phyloP scores from a whole-genome alignment of 2,113 vertebrate genomes.

The Corynorhinus townsendii region DNA sequence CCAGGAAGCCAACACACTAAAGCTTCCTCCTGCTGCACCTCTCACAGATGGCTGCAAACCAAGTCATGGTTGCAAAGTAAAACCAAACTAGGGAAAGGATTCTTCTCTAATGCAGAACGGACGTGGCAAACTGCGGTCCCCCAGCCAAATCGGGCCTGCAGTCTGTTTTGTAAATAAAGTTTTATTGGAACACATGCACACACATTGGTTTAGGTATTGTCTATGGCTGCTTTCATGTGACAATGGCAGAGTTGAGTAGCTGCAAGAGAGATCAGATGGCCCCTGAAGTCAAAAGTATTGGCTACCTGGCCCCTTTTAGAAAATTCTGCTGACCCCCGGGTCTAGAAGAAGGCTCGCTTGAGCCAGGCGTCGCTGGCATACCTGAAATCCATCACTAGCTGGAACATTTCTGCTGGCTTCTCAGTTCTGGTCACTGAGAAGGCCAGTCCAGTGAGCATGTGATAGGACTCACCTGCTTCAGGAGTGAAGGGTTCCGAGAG shows the following conservation, averaged over 20 bases:
- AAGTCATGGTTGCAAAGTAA: background rate
- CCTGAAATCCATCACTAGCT: background rate
- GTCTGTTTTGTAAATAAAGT: background rate
- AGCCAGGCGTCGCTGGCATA: background rate
- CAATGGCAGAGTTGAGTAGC: background rate
- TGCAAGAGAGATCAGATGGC: background rate
- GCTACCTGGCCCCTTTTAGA: background rate
- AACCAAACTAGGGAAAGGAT: background rate
- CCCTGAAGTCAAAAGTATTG: background rate
- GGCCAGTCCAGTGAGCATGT: background rate
- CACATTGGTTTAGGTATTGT: background rate
- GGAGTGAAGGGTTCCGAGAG: constrained; percentile 76
- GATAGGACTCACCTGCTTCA: constrained; percentile 86
- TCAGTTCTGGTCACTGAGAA: background rate
- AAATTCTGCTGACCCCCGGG: background rate
- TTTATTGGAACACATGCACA: background rate
- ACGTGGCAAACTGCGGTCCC: background rate
- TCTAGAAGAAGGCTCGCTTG: background rate
- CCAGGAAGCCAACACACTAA: background rate
- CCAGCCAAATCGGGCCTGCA: background rate
- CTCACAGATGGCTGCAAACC: background rate
- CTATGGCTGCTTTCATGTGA: background rate
- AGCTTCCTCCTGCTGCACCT: background rate
- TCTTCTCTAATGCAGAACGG: background rate
- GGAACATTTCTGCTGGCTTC: background rate